phyloP scores from a whole-genome alignment of 2,113 vertebrate genomes.

The Ammodytes marinus region DNA sequence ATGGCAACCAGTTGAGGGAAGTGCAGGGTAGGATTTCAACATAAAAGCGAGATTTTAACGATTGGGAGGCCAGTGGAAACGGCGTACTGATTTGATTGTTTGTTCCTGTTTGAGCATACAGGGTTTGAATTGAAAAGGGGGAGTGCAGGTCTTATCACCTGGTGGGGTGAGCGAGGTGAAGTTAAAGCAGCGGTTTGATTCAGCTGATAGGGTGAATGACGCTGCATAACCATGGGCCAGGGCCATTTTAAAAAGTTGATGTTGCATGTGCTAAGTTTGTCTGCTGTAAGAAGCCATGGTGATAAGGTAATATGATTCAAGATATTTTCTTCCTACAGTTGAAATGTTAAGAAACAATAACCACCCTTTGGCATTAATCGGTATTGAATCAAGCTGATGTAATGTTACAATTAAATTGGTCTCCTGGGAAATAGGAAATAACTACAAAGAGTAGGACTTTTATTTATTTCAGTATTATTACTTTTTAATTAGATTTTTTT shows the following conservation, averaged over 20 bases:
- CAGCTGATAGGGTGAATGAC: slow-evolving; percentile 41
- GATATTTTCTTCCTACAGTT: slow-evolving; percentile 1
- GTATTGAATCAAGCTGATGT: not conserved
- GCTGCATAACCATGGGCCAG: slow-evolving; percentile 23
- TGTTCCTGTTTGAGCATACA: slow-evolving; percentile 32
- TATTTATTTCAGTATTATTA: too few species aligned
- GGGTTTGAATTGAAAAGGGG: slow-evolving; percentile 26
- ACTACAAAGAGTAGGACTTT: not conserved
- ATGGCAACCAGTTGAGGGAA: slow-evolving; percentile 46
- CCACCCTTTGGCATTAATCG: not conserved
- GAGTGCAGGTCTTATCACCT: slow-evolving; percentile 39
- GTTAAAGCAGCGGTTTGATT: slow-evolving; percentile 48
- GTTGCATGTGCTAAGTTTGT: slow-evolving; percentile 13
- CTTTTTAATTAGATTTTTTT: not conserved
- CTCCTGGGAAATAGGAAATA: not conserved
- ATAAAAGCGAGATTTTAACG: slow-evolving; percentile 27
- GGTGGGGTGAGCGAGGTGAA: slow-evolving; percentile 43
- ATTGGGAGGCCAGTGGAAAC: slow-evolving; percentile 14
- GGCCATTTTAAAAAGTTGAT: slow-evolving; percentile 24
- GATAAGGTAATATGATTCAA: not conserved
- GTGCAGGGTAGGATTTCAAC: slow-evolving; percentile 37
- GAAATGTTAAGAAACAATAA: not conserved
- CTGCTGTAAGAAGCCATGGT: not conserved
- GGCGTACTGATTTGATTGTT: slow-evolving; percentile 47
- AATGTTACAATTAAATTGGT: not conserved